phyloP scores from a whole-genome alignment of 2,888 invertebrate species.

The Lamellibrachia satsuma region DNA sequence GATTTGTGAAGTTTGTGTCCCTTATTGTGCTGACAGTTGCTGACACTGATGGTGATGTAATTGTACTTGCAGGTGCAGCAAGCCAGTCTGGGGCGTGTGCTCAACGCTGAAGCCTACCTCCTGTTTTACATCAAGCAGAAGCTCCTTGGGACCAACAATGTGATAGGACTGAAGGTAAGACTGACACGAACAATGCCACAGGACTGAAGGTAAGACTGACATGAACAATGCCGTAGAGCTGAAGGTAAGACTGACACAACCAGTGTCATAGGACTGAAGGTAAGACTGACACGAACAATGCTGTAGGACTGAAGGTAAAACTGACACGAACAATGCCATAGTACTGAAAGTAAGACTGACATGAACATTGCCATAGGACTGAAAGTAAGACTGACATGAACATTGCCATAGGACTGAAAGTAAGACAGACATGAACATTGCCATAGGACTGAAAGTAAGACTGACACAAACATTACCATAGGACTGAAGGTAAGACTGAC shows the following conservation, averaged over 20 bases:
- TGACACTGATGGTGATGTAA: neutral
- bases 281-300: neutral
- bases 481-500: neutral
- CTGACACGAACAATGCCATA: neutral
- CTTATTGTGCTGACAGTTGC: neutral
- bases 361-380: neutral
- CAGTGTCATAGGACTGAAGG: neutral
- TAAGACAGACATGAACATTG: neutral
- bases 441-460: neutral
- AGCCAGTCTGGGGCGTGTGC: constrained; percentile 79
- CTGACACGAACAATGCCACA: too few species aligned
- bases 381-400: neutral
- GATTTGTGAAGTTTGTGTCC: too few species aligned
- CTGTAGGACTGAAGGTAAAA: neutral
- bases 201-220: neutral
- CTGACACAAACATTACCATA: neutral
- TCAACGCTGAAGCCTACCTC: constrained; percentile 77
- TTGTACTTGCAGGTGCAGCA: constrained; percentile 49
- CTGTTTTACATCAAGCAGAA: constrained; percentile 76
- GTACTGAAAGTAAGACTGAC: neutral
- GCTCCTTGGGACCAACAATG: neutral
- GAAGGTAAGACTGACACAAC: too few species aligned
- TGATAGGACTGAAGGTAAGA: neutral
- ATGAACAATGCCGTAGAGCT: too few species aligned
- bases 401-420: neutral